phyloP scores from a whole-genome alignment of 2,113 vertebrate species.

The Anguilla rostrata region DNA sequence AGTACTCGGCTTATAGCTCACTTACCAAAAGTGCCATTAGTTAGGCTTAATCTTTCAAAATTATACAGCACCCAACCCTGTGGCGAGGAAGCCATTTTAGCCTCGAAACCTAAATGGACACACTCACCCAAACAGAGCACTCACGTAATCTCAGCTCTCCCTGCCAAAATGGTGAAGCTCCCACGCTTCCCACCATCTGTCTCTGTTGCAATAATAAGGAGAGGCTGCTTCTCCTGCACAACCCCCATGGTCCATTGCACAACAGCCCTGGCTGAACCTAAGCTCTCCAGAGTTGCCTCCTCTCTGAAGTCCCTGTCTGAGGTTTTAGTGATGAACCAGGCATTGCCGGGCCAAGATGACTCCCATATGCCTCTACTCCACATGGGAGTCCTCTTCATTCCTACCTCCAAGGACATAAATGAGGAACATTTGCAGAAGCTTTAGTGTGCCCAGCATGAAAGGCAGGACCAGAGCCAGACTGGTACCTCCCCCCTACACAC shows the following conservation, averaged over 20 bases:
- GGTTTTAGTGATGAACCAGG: neutral
- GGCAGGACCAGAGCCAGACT: neutral
- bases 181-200: slow-evolving; percentile 16
- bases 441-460: neutral
- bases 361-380: slow-evolving; percentile 1
- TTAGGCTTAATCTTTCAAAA: neutral
- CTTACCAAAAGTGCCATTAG: neutral
- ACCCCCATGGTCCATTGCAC: slow-evolving; percentile 11
- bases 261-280: slow-evolving; percentile 12
- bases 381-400: neutral
- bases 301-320: neutral
- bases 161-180: neutral
- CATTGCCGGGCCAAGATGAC: neutral
- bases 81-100: neutral
- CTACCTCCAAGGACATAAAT: neutral
- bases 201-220: neutral
- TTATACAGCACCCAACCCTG: neutral
- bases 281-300: neutral
- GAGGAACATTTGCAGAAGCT: slow-evolving; percentile 7
- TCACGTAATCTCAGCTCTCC: neutral
- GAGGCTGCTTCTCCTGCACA: neutral
- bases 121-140: neutral
- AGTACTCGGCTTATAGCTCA: neutral
- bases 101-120: neutral
- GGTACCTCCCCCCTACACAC: neutral